Evolutionary conservation across 2,797 vertebrate genomes (phyloP).

Genomic region (Oryzias dopingdopingensis): DNA sequence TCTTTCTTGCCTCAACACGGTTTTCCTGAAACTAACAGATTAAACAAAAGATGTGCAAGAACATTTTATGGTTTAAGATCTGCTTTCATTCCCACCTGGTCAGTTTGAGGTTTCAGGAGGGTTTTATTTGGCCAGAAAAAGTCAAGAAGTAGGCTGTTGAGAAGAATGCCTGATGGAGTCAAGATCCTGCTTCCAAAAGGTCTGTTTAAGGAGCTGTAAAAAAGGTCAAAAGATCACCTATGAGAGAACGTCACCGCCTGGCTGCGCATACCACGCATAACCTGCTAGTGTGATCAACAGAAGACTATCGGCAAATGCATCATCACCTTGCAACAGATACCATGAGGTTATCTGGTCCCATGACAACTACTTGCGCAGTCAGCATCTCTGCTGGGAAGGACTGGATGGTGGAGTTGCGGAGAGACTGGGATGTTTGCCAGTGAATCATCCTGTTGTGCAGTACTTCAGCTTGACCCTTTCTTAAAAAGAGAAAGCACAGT

Average conservation of each 20-base stretch:
- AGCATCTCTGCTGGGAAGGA: conserved; percentile 57
- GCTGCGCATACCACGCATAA: conserved; percentile 33
- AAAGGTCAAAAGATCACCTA: background rate
- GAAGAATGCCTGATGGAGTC: conserved; percentile 82
- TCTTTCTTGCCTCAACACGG: conserved; percentile 69
- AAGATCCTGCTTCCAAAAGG: conserved; percentile 86
- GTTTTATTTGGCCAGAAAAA: conserved; percentile 82
- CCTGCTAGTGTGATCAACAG: conserved; percentile 7
- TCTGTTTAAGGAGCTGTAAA: conserved; percentile 81
- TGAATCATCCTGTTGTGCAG: conserved; percentile 74
- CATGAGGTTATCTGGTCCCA: conserved; percentile 86
- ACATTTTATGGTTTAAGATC: background rate
- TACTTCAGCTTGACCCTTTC: conserved; percentile 72
- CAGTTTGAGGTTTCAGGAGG: conserved; percentile 49
- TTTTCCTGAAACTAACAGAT: conserved; percentile 67
- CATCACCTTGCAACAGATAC: conserved; percentile 83
- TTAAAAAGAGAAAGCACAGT: conserved; percentile 45
- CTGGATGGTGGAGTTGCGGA: conserved; percentile 44
- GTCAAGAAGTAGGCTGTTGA: conserved; percentile 86
- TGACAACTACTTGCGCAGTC: conserved; percentile 82
- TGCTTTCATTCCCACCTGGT: conserved; percentile 38
- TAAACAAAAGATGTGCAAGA: background rate
- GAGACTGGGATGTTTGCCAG: conserved; percentile 59
- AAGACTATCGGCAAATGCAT: background rate
- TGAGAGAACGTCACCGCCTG: conserved; percentile 6